Conservation (phyloP, 1,140 invertebrate genomes). For the Zaprionus kolodkinae region DNA sequence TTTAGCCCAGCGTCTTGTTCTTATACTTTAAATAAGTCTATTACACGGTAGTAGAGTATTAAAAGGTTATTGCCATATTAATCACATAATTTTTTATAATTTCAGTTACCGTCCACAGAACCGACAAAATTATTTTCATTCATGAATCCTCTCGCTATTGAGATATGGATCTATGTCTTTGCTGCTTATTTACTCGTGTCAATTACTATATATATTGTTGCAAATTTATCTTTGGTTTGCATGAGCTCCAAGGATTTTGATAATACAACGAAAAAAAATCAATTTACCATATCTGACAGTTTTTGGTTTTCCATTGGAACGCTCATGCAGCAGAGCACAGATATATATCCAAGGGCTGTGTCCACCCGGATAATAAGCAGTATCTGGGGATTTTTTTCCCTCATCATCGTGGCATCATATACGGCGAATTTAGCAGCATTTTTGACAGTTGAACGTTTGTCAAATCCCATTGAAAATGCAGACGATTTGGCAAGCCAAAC, state of each 20-base stretch:
- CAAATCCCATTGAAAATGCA: slow-evolving; percentile 93
- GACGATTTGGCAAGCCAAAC: slow-evolving; percentile 91
- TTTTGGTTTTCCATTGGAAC: slow-evolving; percentile 93
- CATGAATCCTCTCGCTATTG: slow-evolving; percentile 95
- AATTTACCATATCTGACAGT: slow-evolving; percentile 95
- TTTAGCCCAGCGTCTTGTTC: too few relatives aligned
- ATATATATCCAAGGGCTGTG: slow-evolving; percentile 94
- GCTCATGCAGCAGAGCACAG: slow-evolving; percentile 95
- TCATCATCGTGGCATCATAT: slow-evolving; percentile 97
- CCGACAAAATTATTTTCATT: slow-evolving; percentile 97
- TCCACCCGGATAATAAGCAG: slow-evolving; percentile 96
- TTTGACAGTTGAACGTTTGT: slow-evolving; percentile 94
- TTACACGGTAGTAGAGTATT: too few relatives aligned
- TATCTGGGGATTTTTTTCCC: slow-evolving; percentile 98
- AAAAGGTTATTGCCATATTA: not conserved
- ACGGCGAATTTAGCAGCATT: slow-evolving; percentile 98
- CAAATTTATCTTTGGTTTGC: slow-evolving; percentile 96
- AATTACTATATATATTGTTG: slow-evolving; percentile 96
- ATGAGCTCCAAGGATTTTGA: slow-evolving; percentile 92
- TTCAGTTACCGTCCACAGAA: slow-evolving; percentile 93
- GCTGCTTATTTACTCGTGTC: slow-evolving; percentile 95
- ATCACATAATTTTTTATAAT: slow-evolving; percentile 11
- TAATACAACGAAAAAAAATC: slow-evolving; percentile 93
- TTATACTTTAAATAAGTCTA: too few relatives aligned
- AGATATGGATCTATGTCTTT: slow-evolving; percentile 97